Evolutionary conservation across 23 tunicate species (phyloP), one percentile per base, ranked within the genome.

Genomic region (Phallusia fumigata): DNA sequence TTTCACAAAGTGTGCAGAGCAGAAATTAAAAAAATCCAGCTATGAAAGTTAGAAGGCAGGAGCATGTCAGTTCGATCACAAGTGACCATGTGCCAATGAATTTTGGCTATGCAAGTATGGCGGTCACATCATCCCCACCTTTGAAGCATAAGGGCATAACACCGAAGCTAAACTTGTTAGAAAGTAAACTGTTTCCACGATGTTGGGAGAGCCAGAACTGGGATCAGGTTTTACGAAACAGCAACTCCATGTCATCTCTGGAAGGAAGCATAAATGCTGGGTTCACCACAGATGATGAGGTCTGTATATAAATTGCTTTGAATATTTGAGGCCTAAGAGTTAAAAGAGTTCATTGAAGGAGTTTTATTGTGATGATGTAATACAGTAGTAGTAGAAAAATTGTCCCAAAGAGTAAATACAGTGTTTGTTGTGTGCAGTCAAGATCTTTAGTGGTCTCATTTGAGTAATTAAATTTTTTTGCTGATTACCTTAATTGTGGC

Each of bases 251-350:
- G 73, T 79, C 83, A 30, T 79, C 83, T 79, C 52, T 79, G 30
- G 83, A 79, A 31, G 83, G 83, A 31, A 79, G 83, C 30, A 65
- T 79, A 0, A 79, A 79, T 47, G 40, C 52, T 16, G 52, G 83
- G 26, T 79, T 79, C 28, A 79, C 83, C 49, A 79, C 73, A 30
- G 83, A 79, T 52, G 83, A 79, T 52, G 83, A 79, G 83, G 83
- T 79, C 28, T 22, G 69, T 21, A 58, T 58, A 16, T 58, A 13
- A 16, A 21, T 58, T 58, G 13, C 10, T 5, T 40, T 40, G 47
- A n/a, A n/a, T n/a, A n/a, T n/a, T n/a, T n/a, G n/a, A n/a, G n/a
- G n/a, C n/a, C n/a, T n/a, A n/a, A n/a, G n/a, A n/a, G n/a, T n/a
- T n/a, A n/a, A n/a, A n/a, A n/a, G n/a, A n/a, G n/a, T n/a, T n/a